These are phyloP conservation scores for Apis florea DNA, from an alignment of 1,140 invertebrate genomes.

Conservation along the genomic window DNA sequence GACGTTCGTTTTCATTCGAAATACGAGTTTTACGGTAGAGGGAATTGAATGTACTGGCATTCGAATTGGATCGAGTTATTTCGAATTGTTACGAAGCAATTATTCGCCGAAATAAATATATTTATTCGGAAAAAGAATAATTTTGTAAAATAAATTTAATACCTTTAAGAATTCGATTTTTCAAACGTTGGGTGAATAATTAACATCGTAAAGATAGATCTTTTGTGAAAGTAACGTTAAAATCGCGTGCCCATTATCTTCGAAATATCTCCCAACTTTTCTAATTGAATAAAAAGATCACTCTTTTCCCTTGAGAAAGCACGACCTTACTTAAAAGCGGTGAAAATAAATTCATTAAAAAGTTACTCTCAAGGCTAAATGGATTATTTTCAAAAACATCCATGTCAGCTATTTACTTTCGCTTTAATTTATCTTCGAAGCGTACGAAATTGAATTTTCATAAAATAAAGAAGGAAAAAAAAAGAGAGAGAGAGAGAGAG, in stretches of 20 bases:
- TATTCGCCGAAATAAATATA: too few species aligned
- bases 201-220: too few species aligned
- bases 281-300: not conserved
- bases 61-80: not conserved
- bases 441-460: too few species aligned
- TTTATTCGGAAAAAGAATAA: too few species aligned
- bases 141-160: too few species aligned
- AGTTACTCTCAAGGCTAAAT: not conserved
- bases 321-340: not conserved
- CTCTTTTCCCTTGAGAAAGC: not conserved
- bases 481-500: too few species aligned
- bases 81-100: too few species aligned
- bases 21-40: not conserved
- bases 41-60: not conserved
- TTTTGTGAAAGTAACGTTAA: too few species aligned
- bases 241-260: not conserved
- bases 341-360: not conserved
- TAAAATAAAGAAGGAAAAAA: not conserved
- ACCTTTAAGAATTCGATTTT: too few species aligned
- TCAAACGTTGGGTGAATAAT: too few species aligned
- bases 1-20: not conserved
- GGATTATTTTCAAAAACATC: not conserved
- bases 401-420: not conserved
- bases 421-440: not conserved
- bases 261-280: not conserved